A percentile compares a stretch with the other conserved stretches of the same genome.
Evolutionary conservation across 2,797 vertebrate genomes (phyloP).

Genomic region (Sphenodon punctatus): DNA sequence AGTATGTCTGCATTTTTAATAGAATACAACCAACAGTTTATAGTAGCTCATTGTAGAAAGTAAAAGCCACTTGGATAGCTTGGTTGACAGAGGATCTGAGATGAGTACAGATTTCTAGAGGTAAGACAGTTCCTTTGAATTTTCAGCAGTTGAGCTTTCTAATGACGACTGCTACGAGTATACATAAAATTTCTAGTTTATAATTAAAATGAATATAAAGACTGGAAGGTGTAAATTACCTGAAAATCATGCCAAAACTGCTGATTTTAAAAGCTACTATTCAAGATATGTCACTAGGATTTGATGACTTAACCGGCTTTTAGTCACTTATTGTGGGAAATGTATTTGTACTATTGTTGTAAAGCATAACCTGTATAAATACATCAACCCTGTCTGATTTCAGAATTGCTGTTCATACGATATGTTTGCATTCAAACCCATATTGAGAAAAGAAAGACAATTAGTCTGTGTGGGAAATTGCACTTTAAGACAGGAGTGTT

Average conservation of each 20-base stretch:
- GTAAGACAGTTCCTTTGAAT: conserved; percentile 37
- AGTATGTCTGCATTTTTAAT: conserved; percentile 11
- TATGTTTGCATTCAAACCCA: background rate
- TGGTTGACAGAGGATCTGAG: background rate
- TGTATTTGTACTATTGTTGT: background rate
- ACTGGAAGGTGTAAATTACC: background rate
- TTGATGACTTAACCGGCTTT: background rate
- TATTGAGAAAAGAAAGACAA: background rate
- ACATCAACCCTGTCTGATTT: background rate
- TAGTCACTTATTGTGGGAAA: background rate
- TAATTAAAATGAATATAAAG: background rate
- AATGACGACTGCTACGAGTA: too few relatives aligned
- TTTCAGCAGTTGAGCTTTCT: too few relatives aligned
- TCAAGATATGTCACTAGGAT: background rate
- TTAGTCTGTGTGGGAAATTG: background rate
- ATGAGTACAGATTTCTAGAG: background rate
- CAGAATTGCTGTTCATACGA: background rate
- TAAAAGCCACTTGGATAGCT: background rate
- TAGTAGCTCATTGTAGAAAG: background rate
- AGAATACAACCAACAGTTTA: background rate
- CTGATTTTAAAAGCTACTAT: background rate
- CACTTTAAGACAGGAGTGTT: background rate
- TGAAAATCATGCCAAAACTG: background rate
- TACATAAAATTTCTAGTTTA: background rate
- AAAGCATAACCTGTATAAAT: background rate